These are phyloP conservation scores for Brachionus manjavacas DNA, from an alignment of 1,140 invertebrate genomes.

Conservation along the genomic window DNA sequence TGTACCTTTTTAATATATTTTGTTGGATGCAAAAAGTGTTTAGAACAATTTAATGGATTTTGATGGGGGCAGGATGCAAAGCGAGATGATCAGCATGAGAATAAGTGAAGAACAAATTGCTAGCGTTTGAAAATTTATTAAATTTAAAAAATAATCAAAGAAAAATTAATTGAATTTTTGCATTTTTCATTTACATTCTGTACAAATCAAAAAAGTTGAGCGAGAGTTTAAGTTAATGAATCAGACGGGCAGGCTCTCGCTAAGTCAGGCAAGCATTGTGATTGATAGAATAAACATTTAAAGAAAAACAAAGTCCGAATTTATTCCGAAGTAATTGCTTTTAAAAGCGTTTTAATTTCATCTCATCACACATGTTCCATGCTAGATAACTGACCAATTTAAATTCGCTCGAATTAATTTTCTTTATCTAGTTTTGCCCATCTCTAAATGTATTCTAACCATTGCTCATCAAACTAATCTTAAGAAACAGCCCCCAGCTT, in stretches of 20 bases:
- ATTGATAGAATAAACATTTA: constrained; percentile 29
- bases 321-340: constrained; percentile 11
- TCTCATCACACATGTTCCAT: neutral
- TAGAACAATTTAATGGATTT: neutral
- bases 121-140: neutral
- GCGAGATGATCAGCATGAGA: neutral
- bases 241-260: neutral
- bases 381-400: constrained; percentile 29
- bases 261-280: neutral
- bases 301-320: constrained; percentile 1
- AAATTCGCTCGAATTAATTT: neutral
- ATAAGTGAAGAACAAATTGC: neutral
- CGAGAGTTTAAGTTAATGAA: neutral
- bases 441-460: constrained; percentile 22
- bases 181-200: neutral
- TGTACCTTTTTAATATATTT: neutral
- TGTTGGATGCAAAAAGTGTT: neutral
- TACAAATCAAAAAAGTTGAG: neutral
- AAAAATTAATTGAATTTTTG: constrained; percentile 7
- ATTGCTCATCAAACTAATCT: constrained; percentile 36
- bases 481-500: neutral
- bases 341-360: constrained; percentile 16
- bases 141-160: neutral
- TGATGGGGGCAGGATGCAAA: neutral
- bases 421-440: neutral